Evolutionary conservation across 2,113 vertebrate species (phyloP), one percentile per base, ranked within the genome.

Genomic region (Ceyx cyanopectus): DNA sequence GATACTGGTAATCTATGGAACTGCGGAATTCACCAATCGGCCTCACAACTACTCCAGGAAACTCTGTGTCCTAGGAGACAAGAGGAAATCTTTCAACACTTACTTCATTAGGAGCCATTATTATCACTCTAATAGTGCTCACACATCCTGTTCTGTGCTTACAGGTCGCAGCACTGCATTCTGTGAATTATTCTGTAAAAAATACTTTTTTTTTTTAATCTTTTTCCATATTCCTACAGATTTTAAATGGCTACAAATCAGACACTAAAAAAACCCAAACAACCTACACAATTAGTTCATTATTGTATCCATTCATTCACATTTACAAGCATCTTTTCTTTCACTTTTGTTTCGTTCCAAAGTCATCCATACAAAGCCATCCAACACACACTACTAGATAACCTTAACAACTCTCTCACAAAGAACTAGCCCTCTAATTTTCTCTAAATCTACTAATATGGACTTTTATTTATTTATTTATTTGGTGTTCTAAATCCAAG

Each of bases 11-110:
- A 90, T 99, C 99, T 26, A 99, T 99, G 29, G 99, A 99, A 94
- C 99, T 99, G 85, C 99, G 99, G 90, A 99, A 99, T 95, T 99
- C 99, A 2, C 99, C 99, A 6, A 99, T 99, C 0, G 99, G 99
- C 78, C 99, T 97, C 6, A 99, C 99, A 1, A 99, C 99, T 18
- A 99, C 99, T 7, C 99, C 99, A 1, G 99, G 99, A 92, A 99
- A 99, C 56, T 99, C 99, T 48, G 99, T 99, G 97, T 99, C 99
- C 99, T 99, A 40, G 18, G 26, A 95, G 77, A 92, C 40, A 45
- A 90, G 58, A 57, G 46, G 26, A 67, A 48, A 40, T 0, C 5
- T 4, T 29, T 51, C 69, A 79, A 24, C 51, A 12, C 1, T 73
- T 22, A 3, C 7, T 43, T 32, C 11, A 5, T 2, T 3, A 90